Evolutionary conservation across 2,113 vertebrate species (phyloP).

Genomic region (Dendropsophus ebraccatus): DNA sequence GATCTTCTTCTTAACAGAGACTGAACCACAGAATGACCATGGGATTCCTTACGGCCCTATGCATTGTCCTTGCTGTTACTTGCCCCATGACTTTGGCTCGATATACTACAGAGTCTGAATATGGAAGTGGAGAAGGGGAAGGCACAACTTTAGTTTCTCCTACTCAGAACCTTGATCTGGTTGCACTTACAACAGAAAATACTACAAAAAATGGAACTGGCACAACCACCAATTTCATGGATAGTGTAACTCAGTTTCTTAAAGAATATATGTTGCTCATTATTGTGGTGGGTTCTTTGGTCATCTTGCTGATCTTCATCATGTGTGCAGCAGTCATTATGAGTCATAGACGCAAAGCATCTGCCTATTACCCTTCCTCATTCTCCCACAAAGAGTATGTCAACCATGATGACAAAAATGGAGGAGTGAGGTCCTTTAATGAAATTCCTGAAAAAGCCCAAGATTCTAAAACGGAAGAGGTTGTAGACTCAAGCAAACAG

Average conservation of each 20-base stretch:
- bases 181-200: constrained; percentile 49
- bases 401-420: constrained; percentile 75
- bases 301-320: constrained; percentile 88
- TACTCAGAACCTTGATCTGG: constrained; percentile 39
- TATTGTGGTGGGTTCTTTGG: constrained; percentile 87
- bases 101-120: constrained; percentile 64
- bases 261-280: constrained; percentile 87
- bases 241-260: constrained; percentile 85
- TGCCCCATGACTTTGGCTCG: not conserved
- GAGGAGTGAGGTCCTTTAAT: constrained; percentile 68
- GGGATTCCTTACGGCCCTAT: constrained; percentile 14
- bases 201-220: constrained; percentile 78
- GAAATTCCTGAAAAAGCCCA: constrained; percentile 76
- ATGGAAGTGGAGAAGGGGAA: constrained; percentile 77
- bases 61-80: constrained; percentile 66
- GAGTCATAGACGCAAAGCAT: constrained; percentile 89
- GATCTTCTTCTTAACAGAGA: constrained; percentile 33
- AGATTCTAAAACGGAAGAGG: constrained; percentile 63
- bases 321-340: constrained; percentile 88
- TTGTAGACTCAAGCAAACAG: constrained; percentile 75
- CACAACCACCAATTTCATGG: constrained; percentile 75
- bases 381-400: constrained; percentile 85
- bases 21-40: not conserved
- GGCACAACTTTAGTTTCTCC: constrained; percentile 72
- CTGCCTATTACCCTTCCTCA: constrained; percentile 88